These are phyloP conservation scores for Sebastes diaconus DNA, from an alignment of 2,797 vertebrate genomes.

Conservation along the genomic window DNA sequence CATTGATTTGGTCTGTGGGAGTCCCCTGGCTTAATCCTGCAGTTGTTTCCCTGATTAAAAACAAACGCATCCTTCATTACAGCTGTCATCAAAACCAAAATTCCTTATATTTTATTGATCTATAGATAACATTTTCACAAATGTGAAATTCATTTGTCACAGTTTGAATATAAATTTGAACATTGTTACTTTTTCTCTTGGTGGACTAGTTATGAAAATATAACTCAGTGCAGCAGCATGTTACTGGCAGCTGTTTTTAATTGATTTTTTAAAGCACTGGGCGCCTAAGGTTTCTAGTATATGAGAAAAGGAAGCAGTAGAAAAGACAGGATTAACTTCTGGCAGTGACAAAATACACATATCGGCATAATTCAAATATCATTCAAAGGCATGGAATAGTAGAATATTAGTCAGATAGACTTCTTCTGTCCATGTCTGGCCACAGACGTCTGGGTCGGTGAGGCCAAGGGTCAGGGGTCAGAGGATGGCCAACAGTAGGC, in stretches of 20 bases:
- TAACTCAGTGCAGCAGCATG: not conserved
- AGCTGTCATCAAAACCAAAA: slow-evolving; percentile 31
- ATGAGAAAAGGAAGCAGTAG: slow-evolving; percentile 1
- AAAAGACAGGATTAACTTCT: slow-evolving; percentile 3
- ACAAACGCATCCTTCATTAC: slow-evolving; percentile 60
- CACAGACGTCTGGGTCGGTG: slow-evolving; percentile 23
- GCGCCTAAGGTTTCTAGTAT: not conserved
- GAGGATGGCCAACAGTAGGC: slow-evolving; percentile 32
- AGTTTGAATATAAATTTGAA: not conserved
- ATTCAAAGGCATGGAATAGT: slow-evolving; percentile 4
- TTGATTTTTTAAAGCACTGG: not conserved
- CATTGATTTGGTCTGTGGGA: slow-evolving; percentile 13
- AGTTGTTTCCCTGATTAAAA: slow-evolving; percentile 74
- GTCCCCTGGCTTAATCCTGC: slow-evolving; percentile 60
- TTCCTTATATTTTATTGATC: slow-evolving; percentile 23
- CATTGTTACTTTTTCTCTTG: not conserved
- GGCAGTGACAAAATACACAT: slow-evolving; percentile 3
- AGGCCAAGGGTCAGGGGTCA: slow-evolving; percentile 51
- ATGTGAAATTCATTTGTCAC: not conserved
- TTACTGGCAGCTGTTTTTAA: slow-evolving; percentile 22
- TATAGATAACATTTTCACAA: not conserved
- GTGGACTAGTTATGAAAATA: not conserved
- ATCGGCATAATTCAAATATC: slow-evolving; percentile 2
- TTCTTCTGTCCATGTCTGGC: slow-evolving; percentile 10
- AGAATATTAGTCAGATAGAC: slow-evolving; percentile 4